Base-by-base conservation (phyloP, 2,113 vertebrate genomes). In the Bujurquina vittata region DNA sequence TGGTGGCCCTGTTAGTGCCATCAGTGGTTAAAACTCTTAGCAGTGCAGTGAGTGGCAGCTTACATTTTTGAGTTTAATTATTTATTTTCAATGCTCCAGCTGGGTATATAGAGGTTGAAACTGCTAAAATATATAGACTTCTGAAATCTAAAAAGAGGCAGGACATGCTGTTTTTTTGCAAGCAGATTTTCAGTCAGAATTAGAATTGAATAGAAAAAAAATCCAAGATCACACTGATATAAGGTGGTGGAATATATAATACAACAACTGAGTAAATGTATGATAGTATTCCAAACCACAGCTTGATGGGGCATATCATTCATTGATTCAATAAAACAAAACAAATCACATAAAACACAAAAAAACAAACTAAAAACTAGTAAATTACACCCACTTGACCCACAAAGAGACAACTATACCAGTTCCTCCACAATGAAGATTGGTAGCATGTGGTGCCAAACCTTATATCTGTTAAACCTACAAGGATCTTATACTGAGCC, bases 321-420 rank as follows among this genome's bases (percentile, higher is more conserved):
- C n/a, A 43, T 0, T 46, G 12, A 65, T 0, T 1, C 0, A 33
- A 33, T 33, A 33, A 33, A 33, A 33, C 6, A 33, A 33, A 33
- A 33, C 6, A 33, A 33, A 33, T 33, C 29, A 31, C 29, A 31
- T 31, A 31, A 33, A 33, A 33, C 6, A 33, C 33, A 33, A 33
- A 33, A 33, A 5, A 7, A 33, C 33, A 33, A 33, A 6, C 33
- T 33, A 33, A 33, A 33, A 33, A 33, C 33, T 33, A 33, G 33
- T 43, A 43, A 43, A 43, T 10, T 43, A 43, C 40, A 43, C 23
- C 37, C 62, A 65, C 26, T 15, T 0, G 12, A 65, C 22, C 37
- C 43, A 67, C 62, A 67, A 67, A 46, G 37, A 65, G 37, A 46
- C 37, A 14, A 65, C 33, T 33, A 33, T 65, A 46, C 22, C 22